Conservation (phyloP, 2,888 invertebrate species). For the Napeogenes sylphis region DNA sequence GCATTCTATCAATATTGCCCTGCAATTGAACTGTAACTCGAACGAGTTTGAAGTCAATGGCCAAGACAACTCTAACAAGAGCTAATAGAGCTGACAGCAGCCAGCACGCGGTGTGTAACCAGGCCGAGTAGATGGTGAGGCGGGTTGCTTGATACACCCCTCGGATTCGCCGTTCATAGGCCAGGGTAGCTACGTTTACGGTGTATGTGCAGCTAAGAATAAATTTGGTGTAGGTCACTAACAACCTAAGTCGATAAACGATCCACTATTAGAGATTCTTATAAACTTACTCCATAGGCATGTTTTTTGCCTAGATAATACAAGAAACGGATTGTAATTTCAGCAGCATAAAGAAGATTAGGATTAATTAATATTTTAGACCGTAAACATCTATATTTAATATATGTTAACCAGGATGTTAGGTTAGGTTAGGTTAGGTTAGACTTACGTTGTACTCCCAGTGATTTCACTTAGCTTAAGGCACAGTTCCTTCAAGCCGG, state of each 20-base stretch:
- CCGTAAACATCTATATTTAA: neutral
- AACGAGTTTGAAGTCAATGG: constrained; percentile 65
- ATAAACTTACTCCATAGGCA: too few species aligned
- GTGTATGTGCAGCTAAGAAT: constrained; percentile 56
- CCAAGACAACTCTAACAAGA: constrained; percentile 50
- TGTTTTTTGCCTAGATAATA: too few species aligned
- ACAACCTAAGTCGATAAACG: neutral
- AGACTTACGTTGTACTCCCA: constrained; percentile 55
- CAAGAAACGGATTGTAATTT: too few species aligned
- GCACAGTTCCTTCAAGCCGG: constrained; percentile 61
- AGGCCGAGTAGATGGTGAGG: constrained; percentile 62
- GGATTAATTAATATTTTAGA: neutral
- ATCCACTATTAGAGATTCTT: neutral
- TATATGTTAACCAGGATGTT: neutral
- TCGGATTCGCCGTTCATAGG: constrained; percentile 63
- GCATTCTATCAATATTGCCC: constrained; percentile 58
- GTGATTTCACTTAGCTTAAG: constrained; percentile 59
- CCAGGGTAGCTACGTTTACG: constrained; percentile 63
- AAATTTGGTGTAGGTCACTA: neutral
- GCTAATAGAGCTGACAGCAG: constrained; percentile 54
- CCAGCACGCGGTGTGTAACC: constrained; percentile 70
- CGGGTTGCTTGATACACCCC: constrained; percentile 66
- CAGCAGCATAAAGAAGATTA: neutral
- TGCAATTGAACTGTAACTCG: constrained; percentile 49
- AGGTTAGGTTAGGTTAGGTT: too few species aligned